Conservation (phyloP, 2,113 vertebrate genomes). For the Perognathus longimembris region DNA sequence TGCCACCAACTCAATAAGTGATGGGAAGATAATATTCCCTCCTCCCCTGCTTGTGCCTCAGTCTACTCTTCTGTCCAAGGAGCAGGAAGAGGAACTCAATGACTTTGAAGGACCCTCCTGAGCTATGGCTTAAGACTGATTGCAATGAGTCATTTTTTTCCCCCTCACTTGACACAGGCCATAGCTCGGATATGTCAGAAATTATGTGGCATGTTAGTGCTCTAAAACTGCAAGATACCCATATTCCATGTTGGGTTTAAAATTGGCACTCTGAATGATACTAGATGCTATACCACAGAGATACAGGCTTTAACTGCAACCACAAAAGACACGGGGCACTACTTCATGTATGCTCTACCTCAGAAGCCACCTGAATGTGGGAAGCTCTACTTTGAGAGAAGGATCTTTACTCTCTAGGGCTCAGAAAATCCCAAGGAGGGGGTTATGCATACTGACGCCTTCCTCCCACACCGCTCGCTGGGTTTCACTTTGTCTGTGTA, state of each 20-base stretch:
- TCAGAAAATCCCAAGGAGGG: not conserved
- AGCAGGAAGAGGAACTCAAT: not conserved
- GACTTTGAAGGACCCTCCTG: not conserved
- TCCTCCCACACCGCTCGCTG: not conserved
- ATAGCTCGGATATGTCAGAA: not conserved
- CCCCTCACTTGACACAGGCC: not conserved
- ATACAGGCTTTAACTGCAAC: no score
- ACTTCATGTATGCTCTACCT: rapidly evolving
- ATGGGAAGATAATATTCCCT: not conserved
- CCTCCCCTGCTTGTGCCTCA: not conserved
- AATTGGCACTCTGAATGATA: not conserved
- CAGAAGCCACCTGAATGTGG: not conserved
- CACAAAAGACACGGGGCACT: rapidly evolving
- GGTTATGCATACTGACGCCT: not conserved
- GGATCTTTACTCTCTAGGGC: not conserved
- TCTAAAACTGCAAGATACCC: not conserved
- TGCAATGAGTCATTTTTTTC: not conserved
- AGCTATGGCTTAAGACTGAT: not conserved
- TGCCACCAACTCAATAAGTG: not conserved
- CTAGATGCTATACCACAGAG: not conserved
- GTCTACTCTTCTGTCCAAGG: not conserved
- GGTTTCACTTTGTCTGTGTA: not conserved
- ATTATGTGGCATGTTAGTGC: not conserved
- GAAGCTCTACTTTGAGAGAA: no score
- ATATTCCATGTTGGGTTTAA: not conserved